These are phyloP conservation scores for Carabus problematicus DNA, from an alignment of 2,888 invertebrate genomes.

Conservation along the genomic window DNA sequence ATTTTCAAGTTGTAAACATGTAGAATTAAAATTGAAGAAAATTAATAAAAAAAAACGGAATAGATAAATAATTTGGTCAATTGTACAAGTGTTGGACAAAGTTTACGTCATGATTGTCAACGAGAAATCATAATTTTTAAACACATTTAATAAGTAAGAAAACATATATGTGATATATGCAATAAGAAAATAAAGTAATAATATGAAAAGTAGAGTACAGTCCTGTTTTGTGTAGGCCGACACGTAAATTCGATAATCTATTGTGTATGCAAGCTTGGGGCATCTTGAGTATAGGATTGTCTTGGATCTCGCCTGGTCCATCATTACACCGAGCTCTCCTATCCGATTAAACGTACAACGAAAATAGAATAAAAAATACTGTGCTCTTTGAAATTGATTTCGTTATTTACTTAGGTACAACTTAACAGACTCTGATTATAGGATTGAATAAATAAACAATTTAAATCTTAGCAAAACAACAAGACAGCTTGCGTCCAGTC, in stretches of 20 bases:
- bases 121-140: no score
- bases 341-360: slow-evolving; percentile 15
- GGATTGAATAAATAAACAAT: slow-evolving; percentile 36
- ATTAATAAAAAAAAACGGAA: no score
- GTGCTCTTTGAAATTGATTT: slow-evolving; percentile 34
- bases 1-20: no score
- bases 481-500: not conserved
- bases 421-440: slow-evolving; percentile 28
- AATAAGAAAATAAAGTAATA: no score
- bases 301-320: not conserved
- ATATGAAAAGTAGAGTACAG: not conserved
- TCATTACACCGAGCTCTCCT: not conserved
- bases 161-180: no score
- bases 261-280: slow-evolving; percentile 1
- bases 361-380: slow-evolving; percentile 20
- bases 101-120: no score
- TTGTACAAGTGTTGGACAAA: no score
- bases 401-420: slow-evolving; percentile 39
- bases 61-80: no score
- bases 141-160: no score
- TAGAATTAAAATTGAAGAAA: no score
- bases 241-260: slow-evolving; percentile 1
- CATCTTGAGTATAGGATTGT: slow-evolving; percentile 3
- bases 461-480: slow-evolving; percentile 33
- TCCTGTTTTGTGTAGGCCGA: not conserved